A percentile compares a stretch with the other conserved stretches of the same genome.
phyloP scores from a whole-genome alignment of 2,888 invertebrate species.

The Drosophila pseudotalamancana region DNA sequence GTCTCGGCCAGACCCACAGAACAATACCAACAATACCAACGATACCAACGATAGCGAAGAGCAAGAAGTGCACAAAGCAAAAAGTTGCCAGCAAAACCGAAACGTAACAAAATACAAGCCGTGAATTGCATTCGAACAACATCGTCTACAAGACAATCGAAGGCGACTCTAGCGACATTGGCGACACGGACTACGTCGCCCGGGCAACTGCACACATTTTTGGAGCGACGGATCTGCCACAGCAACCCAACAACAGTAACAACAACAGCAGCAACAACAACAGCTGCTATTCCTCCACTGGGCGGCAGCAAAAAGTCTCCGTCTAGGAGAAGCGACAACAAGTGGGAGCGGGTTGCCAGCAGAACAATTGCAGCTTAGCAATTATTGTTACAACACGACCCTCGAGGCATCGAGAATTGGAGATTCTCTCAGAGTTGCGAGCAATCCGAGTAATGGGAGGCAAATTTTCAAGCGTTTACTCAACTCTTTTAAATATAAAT shows the following conservation, averaged over 20 bases:
- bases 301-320: conserved; percentile 35
- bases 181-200: conserved; percentile 62
- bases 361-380: conserved; percentile 59
- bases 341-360: conserved; percentile 12
- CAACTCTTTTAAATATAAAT: conserved; percentile 13
- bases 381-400: conserved; percentile 72
- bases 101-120: conserved; percentile 80
- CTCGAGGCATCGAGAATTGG: conserved; percentile 40
- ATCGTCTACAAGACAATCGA: conserved; percentile 84
- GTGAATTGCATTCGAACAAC: conserved; percentile 84
- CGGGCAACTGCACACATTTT: conserved; percentile 66
- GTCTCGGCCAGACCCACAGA: conserved; percentile 52
- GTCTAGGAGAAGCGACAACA: neutral
- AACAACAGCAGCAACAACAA: neutral
- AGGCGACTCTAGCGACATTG: conserved; percentile 74
- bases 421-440: conserved; percentile 1
- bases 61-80: conserved; percentile 50
- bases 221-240: conserved; percentile 27
- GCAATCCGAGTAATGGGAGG: conserved; percentile 40
- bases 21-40: conserved; percentile 36
- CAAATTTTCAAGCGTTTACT: conserved; percentile 44
- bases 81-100: conserved; percentile 55
- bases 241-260: neutral
- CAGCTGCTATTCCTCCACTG: conserved; percentile 37
- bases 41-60: conserved; percentile 27